A percentile compares a stretch with the other conserved stretches of the same genome.
Evolutionary conservation across 1,140 invertebrate genomes (phyloP).

Genomic region (Idris sp.): DNA sequence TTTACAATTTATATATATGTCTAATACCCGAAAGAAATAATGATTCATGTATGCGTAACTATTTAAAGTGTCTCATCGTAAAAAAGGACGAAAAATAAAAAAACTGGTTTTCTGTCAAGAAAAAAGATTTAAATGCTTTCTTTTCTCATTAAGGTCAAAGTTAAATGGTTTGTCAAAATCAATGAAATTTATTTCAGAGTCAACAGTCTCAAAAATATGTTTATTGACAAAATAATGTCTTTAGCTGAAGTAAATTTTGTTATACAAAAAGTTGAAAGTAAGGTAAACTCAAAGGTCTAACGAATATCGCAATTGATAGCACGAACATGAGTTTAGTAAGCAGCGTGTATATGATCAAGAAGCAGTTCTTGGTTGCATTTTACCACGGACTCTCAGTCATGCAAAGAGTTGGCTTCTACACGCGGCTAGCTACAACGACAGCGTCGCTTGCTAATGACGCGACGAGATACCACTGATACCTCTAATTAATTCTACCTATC

Average conservation of each 20-base stretch:
- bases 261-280: too few species aligned
- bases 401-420: conserved; percentile 63
- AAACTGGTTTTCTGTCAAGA: conserved; percentile 11
- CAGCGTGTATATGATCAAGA: conserved; percentile 41
- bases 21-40: conserved; percentile 63
- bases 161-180: too few species aligned
- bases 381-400: conserved; percentile 61
- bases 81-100: too few species aligned
- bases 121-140: too few species aligned
- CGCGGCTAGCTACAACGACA: conserved; percentile 60
- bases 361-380: conserved; percentile 48
- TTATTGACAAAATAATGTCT: too few species aligned
- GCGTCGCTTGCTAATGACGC: conserved; percentile 70
- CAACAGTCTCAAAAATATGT: too few species aligned
- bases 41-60: conserved; percentile 56
- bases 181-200: too few species aligned
- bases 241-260: too few species aligned
- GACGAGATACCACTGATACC: conserved; percentile 69
- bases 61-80: too few species aligned
- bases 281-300: too few species aligned
- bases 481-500: conserved; percentile 72
- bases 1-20: conserved; percentile 71
- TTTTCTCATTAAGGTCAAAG: too few species aligned
- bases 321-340: conserved; percentile 28
- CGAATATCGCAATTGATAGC: conserved; percentile 31